A percentile compares a stretch with the other conserved stretches of the same genome.
These are phyloP conservation scores for Camponotus pennsylvanicus DNA, from an alignment of 1,140 invertebrate species.

Conservation along the genomic window DNA sequence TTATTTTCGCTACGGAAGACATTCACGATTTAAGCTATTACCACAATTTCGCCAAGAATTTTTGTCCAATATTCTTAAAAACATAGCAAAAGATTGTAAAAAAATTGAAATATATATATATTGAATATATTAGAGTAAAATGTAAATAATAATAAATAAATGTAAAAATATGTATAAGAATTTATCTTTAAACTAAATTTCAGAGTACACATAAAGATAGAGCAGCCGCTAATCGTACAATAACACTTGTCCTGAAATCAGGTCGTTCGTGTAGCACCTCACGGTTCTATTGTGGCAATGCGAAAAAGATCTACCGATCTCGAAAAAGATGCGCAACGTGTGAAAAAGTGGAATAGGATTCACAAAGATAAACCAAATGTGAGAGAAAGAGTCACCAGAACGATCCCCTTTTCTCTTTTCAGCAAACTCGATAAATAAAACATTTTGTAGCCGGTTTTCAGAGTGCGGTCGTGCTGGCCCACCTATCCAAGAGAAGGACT, in stretches of 20 bases:
- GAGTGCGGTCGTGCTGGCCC: constrained; percentile 77
- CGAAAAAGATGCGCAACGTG: constrained; percentile 38
- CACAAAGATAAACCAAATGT: constrained; percentile 10
- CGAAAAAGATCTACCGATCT: neutral
- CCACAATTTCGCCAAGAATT: too few species aligned
- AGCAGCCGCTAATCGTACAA: constrained; percentile 57
- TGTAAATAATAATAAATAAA: too few species aligned
- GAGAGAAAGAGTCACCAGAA: constrained; percentile 11
- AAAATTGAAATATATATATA: too few species aligned
- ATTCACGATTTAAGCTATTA: too few species aligned
- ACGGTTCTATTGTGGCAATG: constrained; percentile 24
- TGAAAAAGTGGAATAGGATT: constrained; percentile 60
- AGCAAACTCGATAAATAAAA: constrained; percentile 76
- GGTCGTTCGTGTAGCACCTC: constrained; percentile 67
- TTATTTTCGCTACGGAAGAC: too few species aligned
- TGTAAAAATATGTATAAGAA: neutral
- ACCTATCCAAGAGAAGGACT: constrained; percentile 74
- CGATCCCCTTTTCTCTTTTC: neutral
- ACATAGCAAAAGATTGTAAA: too few species aligned
- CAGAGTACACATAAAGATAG: constrained; percentile 1
- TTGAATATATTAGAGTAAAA: too few species aligned
- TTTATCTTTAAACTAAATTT: neutral
- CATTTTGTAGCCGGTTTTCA: constrained; percentile 79
- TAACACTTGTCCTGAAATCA: constrained; percentile 76
- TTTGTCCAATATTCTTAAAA: too few species aligned